Percentiles rank a stretch among this genome's conserved stretches.
phyloP scores from a whole-genome alignment of 2,113 vertebrate genomes.

The Electrona antarctica region DNA sequence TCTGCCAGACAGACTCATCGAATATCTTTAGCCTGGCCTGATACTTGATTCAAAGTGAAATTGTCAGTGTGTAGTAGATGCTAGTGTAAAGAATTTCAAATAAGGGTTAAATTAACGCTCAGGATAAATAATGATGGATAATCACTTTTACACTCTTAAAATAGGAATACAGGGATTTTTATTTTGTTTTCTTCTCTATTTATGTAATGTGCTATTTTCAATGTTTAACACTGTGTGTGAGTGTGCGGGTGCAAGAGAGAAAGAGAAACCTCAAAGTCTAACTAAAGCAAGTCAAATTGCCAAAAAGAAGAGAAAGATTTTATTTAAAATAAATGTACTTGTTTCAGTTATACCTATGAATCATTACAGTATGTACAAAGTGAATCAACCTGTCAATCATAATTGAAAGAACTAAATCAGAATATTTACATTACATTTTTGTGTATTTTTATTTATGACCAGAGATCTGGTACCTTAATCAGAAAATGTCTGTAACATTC shows the following conservation, averaged over 20 bases:
- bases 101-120: too few relatives aligned
- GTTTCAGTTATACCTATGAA: slow-evolving; percentile 56
- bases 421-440: slow-evolving; percentile 25
- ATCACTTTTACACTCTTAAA: too few relatives aligned
- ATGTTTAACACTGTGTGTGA: slow-evolving; percentile 6
- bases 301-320: slow-evolving; percentile 52
- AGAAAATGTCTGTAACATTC: slow-evolving; percentile 52
- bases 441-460: slow-evolving; percentile 46
- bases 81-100: too few relatives aligned
- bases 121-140: too few relatives aligned
- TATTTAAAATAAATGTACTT: slow-evolving; percentile 63
- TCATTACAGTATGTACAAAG: slow-evolving; percentile 51
- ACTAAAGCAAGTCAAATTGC: not conserved
- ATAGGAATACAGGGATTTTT: too few relatives aligned
- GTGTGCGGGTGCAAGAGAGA: not conserved
- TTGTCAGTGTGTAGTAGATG: too few relatives aligned
- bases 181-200: slow-evolving; percentile 58
- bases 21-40: slow-evolving; percentile 80
- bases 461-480: slow-evolving; percentile 23
- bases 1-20: slow-evolving; percentile 85
- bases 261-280: too few relatives aligned
- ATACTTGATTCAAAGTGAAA: slow-evolving; percentile 14
- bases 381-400: slow-evolving; percentile 51
- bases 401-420: slow-evolving; percentile 58
- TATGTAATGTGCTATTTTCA: slow-evolving; percentile 26